Evolutionary conservation across 2,797 vertebrate species (phyloP).

Genomic region (Eospalax fontanierii): DNA sequence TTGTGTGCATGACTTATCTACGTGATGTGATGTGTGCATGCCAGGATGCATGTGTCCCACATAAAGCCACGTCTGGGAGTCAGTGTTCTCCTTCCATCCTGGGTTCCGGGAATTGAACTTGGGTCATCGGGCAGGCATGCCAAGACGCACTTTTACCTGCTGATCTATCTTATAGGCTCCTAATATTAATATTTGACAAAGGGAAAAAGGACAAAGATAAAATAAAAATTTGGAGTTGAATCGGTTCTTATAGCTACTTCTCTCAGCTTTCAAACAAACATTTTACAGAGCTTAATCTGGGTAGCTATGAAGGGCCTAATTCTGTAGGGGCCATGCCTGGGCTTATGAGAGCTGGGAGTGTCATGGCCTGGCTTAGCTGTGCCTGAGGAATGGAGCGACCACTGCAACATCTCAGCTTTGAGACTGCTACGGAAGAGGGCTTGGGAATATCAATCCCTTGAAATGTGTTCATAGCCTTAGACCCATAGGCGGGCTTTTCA

Average conservation of each 20-base stretch:
- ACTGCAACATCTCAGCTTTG: not conserved
- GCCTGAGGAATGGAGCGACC: not conserved
- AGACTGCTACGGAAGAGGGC: not conserved
- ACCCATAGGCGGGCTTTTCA: not conserved
- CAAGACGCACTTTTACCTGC: not conserved
- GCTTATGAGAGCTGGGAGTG: not conserved
- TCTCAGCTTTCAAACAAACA: not conserved
- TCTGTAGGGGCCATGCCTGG: not conserved
- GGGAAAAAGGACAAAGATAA: conserved; percentile 27
- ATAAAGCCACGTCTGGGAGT: no score
- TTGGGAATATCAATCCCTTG: not conserved
- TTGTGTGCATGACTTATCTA: no score
- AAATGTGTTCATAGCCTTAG: not conserved
- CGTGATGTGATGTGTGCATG: no score
- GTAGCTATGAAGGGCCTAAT: not conserved
- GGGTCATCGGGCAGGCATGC: not conserved
- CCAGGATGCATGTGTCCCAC: no score
- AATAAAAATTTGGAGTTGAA: conserved; percentile 29
- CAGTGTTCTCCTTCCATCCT: not conserved
- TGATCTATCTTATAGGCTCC: no score
- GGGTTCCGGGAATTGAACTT: not conserved
- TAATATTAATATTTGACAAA: conserved; percentile 38
- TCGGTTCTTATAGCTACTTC: not conserved
- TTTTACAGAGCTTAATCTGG: not conserved
- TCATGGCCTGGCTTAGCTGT: not conserved